These are phyloP conservation scores for Hypolimnas misippus DNA, from an alignment of 2,888 invertebrate species.

Conservation along the genomic window DNA sequence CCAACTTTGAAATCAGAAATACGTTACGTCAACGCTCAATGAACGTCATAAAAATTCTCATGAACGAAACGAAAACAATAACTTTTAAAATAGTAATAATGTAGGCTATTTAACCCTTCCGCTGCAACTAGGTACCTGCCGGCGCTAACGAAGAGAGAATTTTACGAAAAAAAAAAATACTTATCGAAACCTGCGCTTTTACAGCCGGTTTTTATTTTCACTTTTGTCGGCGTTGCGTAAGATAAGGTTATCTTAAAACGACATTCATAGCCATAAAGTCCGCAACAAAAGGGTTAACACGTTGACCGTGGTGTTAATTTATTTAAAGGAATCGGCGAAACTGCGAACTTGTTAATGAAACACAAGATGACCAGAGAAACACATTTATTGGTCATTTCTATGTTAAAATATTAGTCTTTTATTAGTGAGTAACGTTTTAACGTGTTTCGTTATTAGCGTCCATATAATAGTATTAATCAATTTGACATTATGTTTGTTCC, in stretches of 20 bases:
- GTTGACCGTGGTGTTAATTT: conserved; percentile 72
- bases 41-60: conserved; percentile 25
- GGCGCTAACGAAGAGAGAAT: conserved; percentile 34
- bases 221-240: conserved; percentile 74
- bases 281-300: conserved; percentile 72
- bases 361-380: conserved; percentile 31
- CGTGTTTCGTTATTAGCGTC: conserved; percentile 9
- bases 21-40: conserved; percentile 18
- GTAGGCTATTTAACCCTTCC: conserved; percentile 35
- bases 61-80: not conserved
- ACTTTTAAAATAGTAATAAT: not conserved
- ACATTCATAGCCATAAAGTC: conserved; percentile 63
- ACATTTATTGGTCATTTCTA: conserved; percentile 20
- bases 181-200: conserved; percentile 57
- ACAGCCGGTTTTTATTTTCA: conserved; percentile 70
- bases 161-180: conserved; percentile 37
- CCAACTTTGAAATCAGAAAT: not conserved
- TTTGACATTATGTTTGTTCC: conserved; percentile 4
- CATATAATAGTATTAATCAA: conserved; percentile 10
- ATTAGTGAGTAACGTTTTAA: conserved; percentile 1
- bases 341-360: conserved; percentile 42
- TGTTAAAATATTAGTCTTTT: conserved; percentile 19
- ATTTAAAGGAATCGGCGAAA: conserved; percentile 50
- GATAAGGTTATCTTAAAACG: conserved; percentile 51
- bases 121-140: conserved; percentile 40